A percentile compares a stretch with the other conserved stretches of the same genome.
These are phyloP conservation scores for Epiblema foenella DNA, from an alignment of 2,888 invertebrate genomes.

Conservation along the genomic window DNA sequence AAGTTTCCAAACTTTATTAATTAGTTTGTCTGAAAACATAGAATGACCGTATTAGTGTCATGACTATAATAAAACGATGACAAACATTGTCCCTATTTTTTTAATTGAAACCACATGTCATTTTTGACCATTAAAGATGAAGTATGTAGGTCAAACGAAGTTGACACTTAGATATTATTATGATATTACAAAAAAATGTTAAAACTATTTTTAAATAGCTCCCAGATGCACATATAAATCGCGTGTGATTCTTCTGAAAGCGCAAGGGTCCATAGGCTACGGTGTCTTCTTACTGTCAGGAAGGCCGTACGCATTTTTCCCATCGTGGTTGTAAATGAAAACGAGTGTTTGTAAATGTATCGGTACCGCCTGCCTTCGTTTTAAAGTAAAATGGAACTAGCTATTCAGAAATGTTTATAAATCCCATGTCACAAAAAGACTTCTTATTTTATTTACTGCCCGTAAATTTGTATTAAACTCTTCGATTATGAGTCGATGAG, in stretches of 20 bases:
- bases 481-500: constrained; percentile 67
- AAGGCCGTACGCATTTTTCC: no score
- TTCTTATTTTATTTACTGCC: constrained; percentile 65
- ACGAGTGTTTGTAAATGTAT: no score
- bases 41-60: no score
- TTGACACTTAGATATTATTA: constrained; percentile 34
- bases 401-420: constrained; percentile 46
- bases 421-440: constrained; percentile 57
- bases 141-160: constrained; percentile 34
- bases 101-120: constrained; percentile 33
- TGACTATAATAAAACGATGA: no score
- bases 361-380: not conserved
- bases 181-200: constrained; percentile 17
- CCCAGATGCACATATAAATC: constrained; percentile 16
- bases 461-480: constrained; percentile 69
- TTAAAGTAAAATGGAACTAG: not conserved
- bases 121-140: constrained; percentile 10
- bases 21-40: no score
- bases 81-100: not conserved
- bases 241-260: no score
- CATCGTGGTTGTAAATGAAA: no score
- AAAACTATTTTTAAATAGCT: constrained; percentile 31
- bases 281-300: no score
- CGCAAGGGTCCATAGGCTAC: no score
- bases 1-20: no score